phyloP scores from a whole-genome alignment of 1,140 invertebrate genomes.

The Bilobella aurantiaca region DNA sequence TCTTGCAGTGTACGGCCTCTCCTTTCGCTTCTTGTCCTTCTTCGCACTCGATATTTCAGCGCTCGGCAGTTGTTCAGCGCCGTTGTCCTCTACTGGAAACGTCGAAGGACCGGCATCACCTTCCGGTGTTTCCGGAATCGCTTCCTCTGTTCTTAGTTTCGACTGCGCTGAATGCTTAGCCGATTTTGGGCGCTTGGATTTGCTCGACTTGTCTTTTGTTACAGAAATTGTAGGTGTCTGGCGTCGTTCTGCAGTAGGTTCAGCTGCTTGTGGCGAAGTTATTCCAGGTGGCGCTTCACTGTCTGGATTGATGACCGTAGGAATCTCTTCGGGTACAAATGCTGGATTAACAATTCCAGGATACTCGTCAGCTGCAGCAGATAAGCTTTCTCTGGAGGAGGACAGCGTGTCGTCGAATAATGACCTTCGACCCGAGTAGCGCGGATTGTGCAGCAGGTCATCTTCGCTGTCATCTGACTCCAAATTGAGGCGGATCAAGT shows the following conservation, averaged over 20 bases:
- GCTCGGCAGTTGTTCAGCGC: background rate
- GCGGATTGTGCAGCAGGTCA: slow-evolving; percentile 12
- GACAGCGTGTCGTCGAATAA: slow-evolving; percentile 20
- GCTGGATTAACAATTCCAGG: background rate
- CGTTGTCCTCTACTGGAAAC: background rate
- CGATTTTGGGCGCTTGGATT: slow-evolving; percentile 17
- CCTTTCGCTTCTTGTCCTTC: slow-evolving; percentile 1
- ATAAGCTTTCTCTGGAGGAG: slow-evolving; percentile 14
- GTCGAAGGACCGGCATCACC: too few relatives aligned
- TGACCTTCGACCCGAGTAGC: slow-evolving; percentile 15
- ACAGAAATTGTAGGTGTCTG: background rate
- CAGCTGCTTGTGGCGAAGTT: too few relatives aligned
- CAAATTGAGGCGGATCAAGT: slow-evolving; percentile 30
- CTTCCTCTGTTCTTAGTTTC: background rate
- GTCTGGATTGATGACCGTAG: background rate
- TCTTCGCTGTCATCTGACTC: slow-evolving; percentile 29
- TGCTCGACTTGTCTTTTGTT: background rate
- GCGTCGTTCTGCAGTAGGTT: background rate
- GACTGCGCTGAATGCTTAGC: slow-evolving; percentile 11
- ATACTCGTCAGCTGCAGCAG: slow-evolving; percentile 12
- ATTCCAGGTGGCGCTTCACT: background rate
- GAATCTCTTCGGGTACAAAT: background rate
- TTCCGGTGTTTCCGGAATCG: slow-evolving; percentile 11
- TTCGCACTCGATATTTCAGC: background rate
- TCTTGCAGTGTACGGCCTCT: slow-evolving; percentile 20